Percentiles rank a stretch among this genome's conserved stretches.
Conservation (phyloP, 2,888 invertebrate species). For the Stenchaetothrips biformis region DNA sequence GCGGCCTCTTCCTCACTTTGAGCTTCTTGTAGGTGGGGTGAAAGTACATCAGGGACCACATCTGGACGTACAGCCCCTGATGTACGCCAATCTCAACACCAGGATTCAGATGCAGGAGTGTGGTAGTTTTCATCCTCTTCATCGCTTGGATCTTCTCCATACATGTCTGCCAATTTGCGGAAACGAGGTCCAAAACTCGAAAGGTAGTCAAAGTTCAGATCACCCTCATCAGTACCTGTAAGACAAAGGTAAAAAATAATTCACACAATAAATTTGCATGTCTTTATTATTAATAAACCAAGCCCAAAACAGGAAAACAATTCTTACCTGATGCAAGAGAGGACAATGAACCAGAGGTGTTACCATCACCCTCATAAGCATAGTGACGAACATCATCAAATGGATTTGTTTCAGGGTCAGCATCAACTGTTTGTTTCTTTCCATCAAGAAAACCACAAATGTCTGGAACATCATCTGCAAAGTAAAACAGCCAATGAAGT, state of each 20-base stretch:
- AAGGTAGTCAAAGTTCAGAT: constrained; percentile 89
- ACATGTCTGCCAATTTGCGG: constrained; percentile 89
- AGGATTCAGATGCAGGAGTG: constrained; percentile 64
- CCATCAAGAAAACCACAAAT: constrained; percentile 86
- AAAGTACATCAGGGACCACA: constrained; percentile 9
- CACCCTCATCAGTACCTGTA: constrained; percentile 79
- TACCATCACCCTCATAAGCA: constrained; percentile 95
- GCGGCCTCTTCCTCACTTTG: not conserved
- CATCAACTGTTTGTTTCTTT: constrained; percentile 84
- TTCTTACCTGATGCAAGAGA: constrained; percentile 77
- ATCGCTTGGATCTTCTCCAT: constrained; percentile 82
- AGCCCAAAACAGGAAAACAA: constrained; percentile 17
- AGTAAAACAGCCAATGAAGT: not conserved
- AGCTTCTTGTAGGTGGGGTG: not conserved
- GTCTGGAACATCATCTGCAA: constrained; percentile 64
- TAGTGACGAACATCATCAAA: constrained; percentile 96
- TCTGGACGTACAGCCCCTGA: constrained; percentile 17
- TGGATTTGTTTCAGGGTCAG: constrained; percentile 85
- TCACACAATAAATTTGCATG: not conserved
- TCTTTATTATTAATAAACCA: not conserved
- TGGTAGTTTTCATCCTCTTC: constrained; percentile 72
- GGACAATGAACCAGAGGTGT: constrained; percentile 86
- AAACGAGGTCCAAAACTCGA: constrained; percentile 95
- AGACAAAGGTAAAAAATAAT: constrained; percentile 29
- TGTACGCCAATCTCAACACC: constrained; percentile 59